Conservation (phyloP, 92 coral and sea anemone species). For the Epizoanthus stellaris region DNA sequence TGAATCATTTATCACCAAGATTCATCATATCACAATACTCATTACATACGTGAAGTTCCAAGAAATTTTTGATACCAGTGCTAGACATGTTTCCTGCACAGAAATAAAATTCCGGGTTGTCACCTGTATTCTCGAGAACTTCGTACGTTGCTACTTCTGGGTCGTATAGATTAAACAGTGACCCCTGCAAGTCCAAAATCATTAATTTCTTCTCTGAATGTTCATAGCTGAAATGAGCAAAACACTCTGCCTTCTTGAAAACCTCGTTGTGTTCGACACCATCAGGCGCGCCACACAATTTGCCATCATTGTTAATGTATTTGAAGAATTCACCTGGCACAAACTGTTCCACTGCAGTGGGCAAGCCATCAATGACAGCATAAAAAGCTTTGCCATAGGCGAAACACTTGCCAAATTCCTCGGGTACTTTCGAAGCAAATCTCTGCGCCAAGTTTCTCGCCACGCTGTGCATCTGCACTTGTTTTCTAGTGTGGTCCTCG, state of each 20-base stretch:
- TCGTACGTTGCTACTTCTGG: slow-evolving; percentile 66
- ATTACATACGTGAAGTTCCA: slow-evolving; percentile 43
- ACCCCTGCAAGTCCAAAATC: slow-evolving; percentile 55
- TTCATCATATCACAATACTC: slow-evolving; percentile 57
- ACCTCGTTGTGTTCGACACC: slow-evolving; percentile 12
- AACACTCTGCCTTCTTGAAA: slow-evolving; percentile 38
- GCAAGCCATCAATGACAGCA: neutral
- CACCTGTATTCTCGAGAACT: neutral
- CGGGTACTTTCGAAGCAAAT: slow-evolving; percentile 34
- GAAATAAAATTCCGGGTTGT: slow-evolving; percentile 30
- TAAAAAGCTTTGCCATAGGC: slow-evolving; percentile 19
- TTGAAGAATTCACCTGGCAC: neutral
- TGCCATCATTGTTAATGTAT: slow-evolving; percentile 13
- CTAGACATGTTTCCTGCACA: slow-evolving; percentile 63
- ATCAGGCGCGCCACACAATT: slow-evolving; percentile 6
- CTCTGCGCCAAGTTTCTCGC: slow-evolving; percentile 34
- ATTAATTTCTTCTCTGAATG: neutral
- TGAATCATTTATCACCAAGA: neutral
- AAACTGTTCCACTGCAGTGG: slow-evolving; percentile 8
- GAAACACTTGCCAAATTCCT: slow-evolving; percentile 37
- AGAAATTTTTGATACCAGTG: slow-evolving; percentile 34
- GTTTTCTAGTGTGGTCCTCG: slow-evolving; percentile 47
- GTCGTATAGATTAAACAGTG: slow-evolving; percentile 51
- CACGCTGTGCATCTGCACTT: slow-evolving; percentile 47
- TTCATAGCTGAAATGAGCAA: slow-evolving; percentile 5